Evolutionary conservation across 2,888 invertebrate genomes (phyloP).

Genomic region (Nephrotoma appendiculata): DNA sequence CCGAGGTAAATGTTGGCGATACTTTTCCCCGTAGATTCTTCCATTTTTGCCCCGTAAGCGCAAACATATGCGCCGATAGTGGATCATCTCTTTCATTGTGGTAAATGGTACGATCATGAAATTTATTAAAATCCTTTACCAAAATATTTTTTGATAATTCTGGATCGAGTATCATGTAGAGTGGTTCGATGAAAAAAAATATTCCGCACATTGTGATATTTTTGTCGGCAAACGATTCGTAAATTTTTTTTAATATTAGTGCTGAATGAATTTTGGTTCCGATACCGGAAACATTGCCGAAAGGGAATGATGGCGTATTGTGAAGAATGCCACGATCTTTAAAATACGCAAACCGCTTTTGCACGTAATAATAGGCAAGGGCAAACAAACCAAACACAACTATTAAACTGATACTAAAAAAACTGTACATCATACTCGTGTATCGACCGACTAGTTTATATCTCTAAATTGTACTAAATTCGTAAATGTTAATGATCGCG

Average conservation of each 20-base stretch:
- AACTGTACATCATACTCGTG: too few relatives aligned
- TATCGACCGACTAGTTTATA: too few relatives aligned
- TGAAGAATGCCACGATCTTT: constrained; percentile 18
- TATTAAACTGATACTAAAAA: too few relatives aligned
- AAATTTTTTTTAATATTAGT: constrained; percentile 16
- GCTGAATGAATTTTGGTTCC: constrained; percentile 15
- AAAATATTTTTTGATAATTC: constrained; percentile 24
- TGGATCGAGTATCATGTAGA: constrained; percentile 12
- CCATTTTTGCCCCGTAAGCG: constrained; percentile 32
- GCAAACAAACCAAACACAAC: neutral
- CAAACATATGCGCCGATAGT: constrained; percentile 23
- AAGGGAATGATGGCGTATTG: constrained; percentile 20
- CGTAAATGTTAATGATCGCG: too few relatives aligned
- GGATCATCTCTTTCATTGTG: constrained; percentile 26
- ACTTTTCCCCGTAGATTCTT: constrained; percentile 31
- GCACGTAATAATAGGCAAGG: neutral
- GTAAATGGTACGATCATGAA: constrained; percentile 24
- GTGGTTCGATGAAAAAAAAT: constrained; percentile 11
- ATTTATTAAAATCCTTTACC: constrained; percentile 27
- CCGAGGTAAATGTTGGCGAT: constrained; percentile 34
- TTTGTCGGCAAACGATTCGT: constrained; percentile 10
- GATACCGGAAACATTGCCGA: constrained; percentile 18
- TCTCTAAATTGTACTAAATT: too few relatives aligned
- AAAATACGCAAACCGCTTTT: constrained; percentile 17
- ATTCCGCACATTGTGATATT: constrained; percentile 10